Evolutionary conservation across 2,888 invertebrate genomes (phyloP).

Genomic region (Stramonita haemastoma): DNA sequence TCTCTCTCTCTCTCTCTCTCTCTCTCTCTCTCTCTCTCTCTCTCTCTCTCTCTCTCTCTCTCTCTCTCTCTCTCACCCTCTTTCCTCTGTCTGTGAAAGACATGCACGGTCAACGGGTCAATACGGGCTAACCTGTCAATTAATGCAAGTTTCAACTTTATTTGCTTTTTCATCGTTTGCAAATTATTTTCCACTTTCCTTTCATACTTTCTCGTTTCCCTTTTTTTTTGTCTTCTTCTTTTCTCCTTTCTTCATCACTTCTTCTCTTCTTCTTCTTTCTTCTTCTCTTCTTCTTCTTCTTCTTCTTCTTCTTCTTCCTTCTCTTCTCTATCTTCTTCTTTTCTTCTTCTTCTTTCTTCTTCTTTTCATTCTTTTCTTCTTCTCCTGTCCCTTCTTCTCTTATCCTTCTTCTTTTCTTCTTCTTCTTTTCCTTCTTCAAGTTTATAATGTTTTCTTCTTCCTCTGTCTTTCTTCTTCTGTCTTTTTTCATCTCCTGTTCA

Average conservation of each 20-base stretch:
- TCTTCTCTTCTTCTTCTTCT: not conserved
- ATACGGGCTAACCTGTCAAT: too few species aligned
- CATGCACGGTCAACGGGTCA: too few species aligned
- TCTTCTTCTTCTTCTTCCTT: not conserved
- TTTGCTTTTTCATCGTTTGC: too few species aligned
- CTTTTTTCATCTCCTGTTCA: too few species aligned
- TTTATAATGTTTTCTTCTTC: too few species aligned
- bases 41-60: not conserved
- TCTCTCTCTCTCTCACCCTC: too few species aligned
- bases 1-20: not conserved
- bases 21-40: not conserved
- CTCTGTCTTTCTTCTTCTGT: too few species aligned
- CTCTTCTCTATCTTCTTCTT: not conserved
- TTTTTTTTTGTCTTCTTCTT: not conserved
- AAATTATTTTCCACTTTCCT: too few species aligned
- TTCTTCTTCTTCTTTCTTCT: not conserved
- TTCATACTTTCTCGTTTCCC: too few species aligned
- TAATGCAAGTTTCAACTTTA: too few species aligned
- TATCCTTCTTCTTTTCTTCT: not conserved
- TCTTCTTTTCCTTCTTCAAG: not conserved
- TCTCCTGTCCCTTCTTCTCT: not conserved
- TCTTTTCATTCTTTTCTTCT: too few species aligned
- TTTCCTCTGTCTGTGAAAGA: too few species aligned
- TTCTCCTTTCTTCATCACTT: not conserved
- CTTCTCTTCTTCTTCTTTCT: not conserved